Conservation (phyloP, 2,888 invertebrate species). For the Pachycephus smyrnensis region DNA sequence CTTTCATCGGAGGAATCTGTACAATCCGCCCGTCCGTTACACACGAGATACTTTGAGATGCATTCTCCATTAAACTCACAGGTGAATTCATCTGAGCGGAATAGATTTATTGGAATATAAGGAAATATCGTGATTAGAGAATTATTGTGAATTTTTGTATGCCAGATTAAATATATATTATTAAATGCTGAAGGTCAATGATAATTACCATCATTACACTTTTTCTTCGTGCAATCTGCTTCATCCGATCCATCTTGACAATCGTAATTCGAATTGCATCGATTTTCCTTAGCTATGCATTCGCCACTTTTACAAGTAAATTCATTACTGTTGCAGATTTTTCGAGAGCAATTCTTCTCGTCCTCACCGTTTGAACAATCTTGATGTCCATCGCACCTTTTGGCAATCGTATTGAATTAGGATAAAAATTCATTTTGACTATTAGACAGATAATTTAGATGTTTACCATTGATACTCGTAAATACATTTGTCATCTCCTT, state of each 20-base stretch:
- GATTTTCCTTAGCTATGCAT: slow-evolving; percentile 67
- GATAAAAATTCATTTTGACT: not conserved
- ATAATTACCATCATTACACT: slow-evolving; percentile 33
- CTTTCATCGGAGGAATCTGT: slow-evolving; percentile 79
- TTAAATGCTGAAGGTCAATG: not conserved
- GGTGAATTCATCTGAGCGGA: slow-evolving; percentile 67
- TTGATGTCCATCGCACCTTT: slow-evolving; percentile 68
- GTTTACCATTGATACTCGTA: slow-evolving; percentile 43
- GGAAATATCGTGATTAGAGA: not conserved
- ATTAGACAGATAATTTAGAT: not conserved
- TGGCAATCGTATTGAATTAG: not conserved
- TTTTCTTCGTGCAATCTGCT: slow-evolving; percentile 63
- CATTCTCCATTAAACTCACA: slow-evolving; percentile 75
- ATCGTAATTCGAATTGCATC: slow-evolving; percentile 70
- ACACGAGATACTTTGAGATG: slow-evolving; percentile 75
- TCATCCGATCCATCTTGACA: slow-evolving; percentile 74
- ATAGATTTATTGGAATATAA: not conserved
- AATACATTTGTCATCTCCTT: slow-evolving; percentile 68
- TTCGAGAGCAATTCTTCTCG: slow-evolving; percentile 69
- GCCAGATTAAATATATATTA: not conserved
- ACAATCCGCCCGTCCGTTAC: slow-evolving; percentile 83
- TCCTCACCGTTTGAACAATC: slow-evolving; percentile 73
- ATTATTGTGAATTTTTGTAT: not conserved
- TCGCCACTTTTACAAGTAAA: slow-evolving; percentile 71
- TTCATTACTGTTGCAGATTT: slow-evolving; percentile 64